Evolutionary conservation across 2,888 invertebrate species (phyloP), one percentile per base, ranked within the genome.

Genomic region (Lissocephala sabroskyi): DNA sequence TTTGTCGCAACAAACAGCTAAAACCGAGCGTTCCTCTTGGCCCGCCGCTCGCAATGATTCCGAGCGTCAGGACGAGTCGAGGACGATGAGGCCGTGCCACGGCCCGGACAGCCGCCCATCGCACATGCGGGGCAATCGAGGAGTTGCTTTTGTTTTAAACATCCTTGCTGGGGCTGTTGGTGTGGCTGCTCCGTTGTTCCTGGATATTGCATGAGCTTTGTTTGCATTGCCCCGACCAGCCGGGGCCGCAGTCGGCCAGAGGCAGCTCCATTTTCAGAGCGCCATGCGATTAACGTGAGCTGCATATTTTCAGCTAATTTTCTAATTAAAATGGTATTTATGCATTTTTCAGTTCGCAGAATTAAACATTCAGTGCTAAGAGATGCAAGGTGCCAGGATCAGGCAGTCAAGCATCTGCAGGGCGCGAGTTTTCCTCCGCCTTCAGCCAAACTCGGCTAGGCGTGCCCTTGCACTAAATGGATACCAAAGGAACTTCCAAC

Each of bases 291-390:
- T 84, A 84, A 83, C 83, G 83, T 83, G 83, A 80, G 82, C 78
- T 80, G 84, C 83, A 83, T 83, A 83, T 81, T 83, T 82, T 73
- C 71, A 81, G 82, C 83, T 83, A 83, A 83, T 83, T 83, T 83
- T 83, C 83, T 84, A 84, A 83, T 83, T 83, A 84, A 83, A 84
- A 82, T 60, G 65, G 73, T 82, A 84, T 83, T 83, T 83, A 82
- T 83, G 80, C 79, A 79, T 81, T 79, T 79, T 78, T 71, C 70
- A 75, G 77, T 62, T 73, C 49, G 51, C 47, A 46, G 58, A 57
- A 71, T 75, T 71, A 79, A 61, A 59, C 56, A 62, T 57, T 53
- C 41, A 50, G 56, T 52, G 41, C 48, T 6, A 44, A 50, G 46
- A 26, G 50, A 30, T 28, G 17, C n/a, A n/a, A n/a, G n/a, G n/a